Percentiles rank a stretch among this genome's conserved stretches.
These are phyloP conservation scores for Parnassius mnemosyne DNA, from an alignment of 2,888 invertebrate genomes.

Conservation along the genomic window DNA sequence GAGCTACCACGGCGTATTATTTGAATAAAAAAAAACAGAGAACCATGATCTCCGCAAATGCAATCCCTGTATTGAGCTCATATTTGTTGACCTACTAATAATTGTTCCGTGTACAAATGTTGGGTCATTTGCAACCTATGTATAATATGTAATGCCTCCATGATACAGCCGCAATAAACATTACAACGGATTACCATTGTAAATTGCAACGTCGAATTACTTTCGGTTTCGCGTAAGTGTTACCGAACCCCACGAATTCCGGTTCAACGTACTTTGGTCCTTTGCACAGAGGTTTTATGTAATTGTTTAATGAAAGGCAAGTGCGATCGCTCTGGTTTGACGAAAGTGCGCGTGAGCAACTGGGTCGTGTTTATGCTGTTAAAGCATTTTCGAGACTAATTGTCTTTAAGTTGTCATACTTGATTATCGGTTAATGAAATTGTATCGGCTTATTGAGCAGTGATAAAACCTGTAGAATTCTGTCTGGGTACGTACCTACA, in stretches of 20 bases:
- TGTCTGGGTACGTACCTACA: too few species aligned
- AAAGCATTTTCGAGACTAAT: background rate
- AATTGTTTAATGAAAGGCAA: background rate
- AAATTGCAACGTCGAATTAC: constrained; percentile 3
- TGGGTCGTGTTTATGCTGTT: background rate
- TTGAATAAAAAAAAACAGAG: too few species aligned
- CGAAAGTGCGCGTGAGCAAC: background rate
- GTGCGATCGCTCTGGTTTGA: background rate
- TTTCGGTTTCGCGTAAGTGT: background rate
- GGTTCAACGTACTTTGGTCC: constrained; percentile 7
- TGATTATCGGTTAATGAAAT: background rate
- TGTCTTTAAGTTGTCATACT: background rate
- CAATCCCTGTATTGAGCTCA: too few species aligned
- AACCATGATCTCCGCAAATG: too few species aligned
- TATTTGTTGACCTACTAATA: too few species aligned
- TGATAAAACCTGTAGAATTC: too few species aligned
- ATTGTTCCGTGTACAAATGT: too few species aligned
- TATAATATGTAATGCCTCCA: background rate
- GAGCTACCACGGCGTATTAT: too few species aligned
- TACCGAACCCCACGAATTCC: constrained; percentile 3
- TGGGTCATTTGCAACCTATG: too few species aligned
- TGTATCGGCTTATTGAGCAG: too few species aligned
- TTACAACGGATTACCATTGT: background rate
- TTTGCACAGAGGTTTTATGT: constrained; percentile 5
- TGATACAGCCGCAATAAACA: background rate